A percentile compares a stretch with the other conserved stretches of the same genome.
phyloP scores from a whole-genome alignment of 2,888 invertebrate species.

The Maniola hyperantus region DNA sequence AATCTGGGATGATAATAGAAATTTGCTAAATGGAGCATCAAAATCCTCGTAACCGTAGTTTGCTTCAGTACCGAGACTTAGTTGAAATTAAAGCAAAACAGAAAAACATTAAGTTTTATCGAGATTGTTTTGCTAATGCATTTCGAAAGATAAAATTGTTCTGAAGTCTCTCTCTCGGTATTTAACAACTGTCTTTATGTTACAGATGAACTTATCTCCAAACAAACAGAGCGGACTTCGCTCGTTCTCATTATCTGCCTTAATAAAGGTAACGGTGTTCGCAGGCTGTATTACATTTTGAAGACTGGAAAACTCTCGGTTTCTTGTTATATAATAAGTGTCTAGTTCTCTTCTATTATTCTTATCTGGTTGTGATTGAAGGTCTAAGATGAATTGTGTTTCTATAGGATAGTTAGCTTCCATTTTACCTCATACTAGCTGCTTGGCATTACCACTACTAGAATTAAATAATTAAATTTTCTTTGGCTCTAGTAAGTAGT shows the following conservation, averaged over 20 bases:
- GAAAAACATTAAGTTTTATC: slow-evolving; percentile 2
- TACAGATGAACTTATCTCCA: slow-evolving; percentile 31
- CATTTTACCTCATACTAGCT: not conserved
- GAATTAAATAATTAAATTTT: too few relatives aligned
- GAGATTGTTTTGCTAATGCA: slow-evolving; percentile 6
- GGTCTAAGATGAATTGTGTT: not conserved
- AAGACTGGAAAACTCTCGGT: slow-evolving; percentile 17
- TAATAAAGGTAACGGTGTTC: slow-evolving; percentile 34
- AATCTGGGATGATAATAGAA: too few relatives aligned
- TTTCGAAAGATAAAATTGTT: slow-evolving; percentile 13
- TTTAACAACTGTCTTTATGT: slow-evolving; percentile 25
- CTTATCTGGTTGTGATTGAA: not conserved
- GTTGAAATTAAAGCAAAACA: not conserved
- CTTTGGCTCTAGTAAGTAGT: too few relatives aligned
- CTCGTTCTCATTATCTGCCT: slow-evolving; percentile 37
- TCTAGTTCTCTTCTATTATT: not conserved
- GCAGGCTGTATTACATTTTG: slow-evolving; percentile 33
- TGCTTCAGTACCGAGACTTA: not conserved
- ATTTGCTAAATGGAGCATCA: too few relatives aligned
- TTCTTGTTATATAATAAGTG: not conserved
- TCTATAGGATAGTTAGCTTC: not conserved
- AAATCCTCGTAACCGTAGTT: too few relatives aligned
- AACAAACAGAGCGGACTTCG: slow-evolving; percentile 35
- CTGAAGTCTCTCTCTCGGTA: slow-evolving; percentile 19
- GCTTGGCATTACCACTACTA: not conserved